Evolutionary conservation across 2,113 vertebrate genomes (phyloP).

Genomic region (Dasyprocta punctata): DNA sequence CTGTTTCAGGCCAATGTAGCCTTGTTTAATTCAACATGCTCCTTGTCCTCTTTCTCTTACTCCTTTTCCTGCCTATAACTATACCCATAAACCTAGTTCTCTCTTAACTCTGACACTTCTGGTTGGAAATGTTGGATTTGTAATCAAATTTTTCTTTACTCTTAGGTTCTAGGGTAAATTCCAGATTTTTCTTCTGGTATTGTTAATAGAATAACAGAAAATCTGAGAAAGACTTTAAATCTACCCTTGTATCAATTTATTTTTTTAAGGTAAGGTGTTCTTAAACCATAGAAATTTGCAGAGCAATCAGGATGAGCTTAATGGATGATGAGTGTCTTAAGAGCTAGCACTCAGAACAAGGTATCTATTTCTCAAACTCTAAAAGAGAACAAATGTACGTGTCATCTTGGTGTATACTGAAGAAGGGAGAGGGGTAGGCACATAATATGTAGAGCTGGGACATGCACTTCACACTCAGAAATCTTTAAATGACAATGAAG

Average conservation of each 20-base stretch:
- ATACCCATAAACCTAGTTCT: background rate
- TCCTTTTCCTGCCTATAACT: background rate
- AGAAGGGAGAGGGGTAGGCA: background rate
- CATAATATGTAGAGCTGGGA: background rate
- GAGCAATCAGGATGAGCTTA: constrained; percentile 31
- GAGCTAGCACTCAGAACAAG: background rate
- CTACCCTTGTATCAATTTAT: background rate
- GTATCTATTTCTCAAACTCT: background rate
- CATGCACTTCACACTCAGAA: background rate
- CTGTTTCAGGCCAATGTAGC: background rate
- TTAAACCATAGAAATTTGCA: constrained; percentile 16
- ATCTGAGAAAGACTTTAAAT: background rate
- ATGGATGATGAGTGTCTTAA: background rate
- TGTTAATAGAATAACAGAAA: background rate
- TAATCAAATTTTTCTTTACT: background rate
- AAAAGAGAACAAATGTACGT: background rate
- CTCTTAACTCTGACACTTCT: background rate
- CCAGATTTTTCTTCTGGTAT: background rate
- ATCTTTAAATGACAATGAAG: background rate
- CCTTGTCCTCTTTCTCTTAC: background rate
- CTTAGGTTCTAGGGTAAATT: background rate
- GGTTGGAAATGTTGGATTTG: background rate
- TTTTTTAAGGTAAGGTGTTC: background rate
- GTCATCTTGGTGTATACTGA: background rate
- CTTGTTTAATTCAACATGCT: background rate